Evolutionary conservation across 2,113 vertebrate genomes (phyloP), one percentile per base, ranked within the genome.

Genomic region (Ondatra zibethicus): DNA sequence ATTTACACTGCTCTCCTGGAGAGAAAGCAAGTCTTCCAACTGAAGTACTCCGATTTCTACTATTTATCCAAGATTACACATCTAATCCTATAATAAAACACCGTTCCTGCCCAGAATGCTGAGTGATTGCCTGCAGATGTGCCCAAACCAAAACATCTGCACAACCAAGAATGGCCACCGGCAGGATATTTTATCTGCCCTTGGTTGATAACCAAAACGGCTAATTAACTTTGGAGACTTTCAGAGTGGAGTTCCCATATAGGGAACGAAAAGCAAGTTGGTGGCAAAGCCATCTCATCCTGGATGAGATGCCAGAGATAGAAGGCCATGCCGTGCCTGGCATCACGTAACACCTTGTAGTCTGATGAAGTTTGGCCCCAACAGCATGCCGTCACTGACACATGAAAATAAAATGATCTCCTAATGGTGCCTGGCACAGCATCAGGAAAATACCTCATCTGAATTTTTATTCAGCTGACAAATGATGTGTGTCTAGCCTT

Each of bases 61-160:
- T 98, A 98, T 98, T 98, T 98, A 98, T 98, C 98, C 97, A 98
- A 98, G 98, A 98, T 98, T 98, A 98, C 97, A 97, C 97, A 95
- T 98, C 95, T 98, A 98, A 98, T 98, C 97, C 96, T 96, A 98
- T 98, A 98, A 98, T 98, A 98, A 98, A 98, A 98, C 97, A 95
- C 88, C 29, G 47, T 97, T 96, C 97, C 98, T 98, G 98, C 96
- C 97, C 88, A 97, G 98, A 98, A 98, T 97, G 97, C 96, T 94
- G 97, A 97, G 98, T 98, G 98, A 98, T 98, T 98, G 96, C 97
- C 98, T 88, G 86, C 98, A 98, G 98, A 98, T 98, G 98, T 98
- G 96, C 95, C 97, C 98, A 96, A 95, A 96, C 94, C 94, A 90
- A 98, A 98, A 98, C 98, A 98, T 97, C 96, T 98, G 98, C 95